These are phyloP conservation scores for Calephelis perditalis DNA, from an alignment of 2,888 invertebrate species.

Conservation along the genomic window DNA sequence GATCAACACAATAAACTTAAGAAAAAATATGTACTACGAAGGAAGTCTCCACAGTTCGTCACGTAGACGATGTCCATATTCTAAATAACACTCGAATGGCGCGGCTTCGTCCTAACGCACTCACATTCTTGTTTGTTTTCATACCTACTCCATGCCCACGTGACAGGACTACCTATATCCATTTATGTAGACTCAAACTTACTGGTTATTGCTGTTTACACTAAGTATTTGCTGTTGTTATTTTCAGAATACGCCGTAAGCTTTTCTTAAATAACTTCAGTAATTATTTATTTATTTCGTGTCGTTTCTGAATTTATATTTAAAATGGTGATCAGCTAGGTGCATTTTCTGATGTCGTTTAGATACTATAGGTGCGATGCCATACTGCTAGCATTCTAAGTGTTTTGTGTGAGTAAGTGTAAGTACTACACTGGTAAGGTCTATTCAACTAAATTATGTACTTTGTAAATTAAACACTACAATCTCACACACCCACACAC, in stretches of 20 bases:
- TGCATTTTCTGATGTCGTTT: too few relatives aligned
- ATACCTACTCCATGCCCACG: constrained; percentile 40
- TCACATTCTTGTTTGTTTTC: constrained; percentile 47
- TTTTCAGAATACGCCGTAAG: background rate
- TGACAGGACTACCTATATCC: constrained; percentile 48
- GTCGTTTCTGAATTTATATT: too few relatives aligned
- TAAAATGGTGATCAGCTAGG: too few relatives aligned
- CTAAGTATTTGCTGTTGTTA: background rate
- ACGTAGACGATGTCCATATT: constrained; percentile 66
- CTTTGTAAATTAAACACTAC: too few relatives aligned
- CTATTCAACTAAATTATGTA: too few relatives aligned
- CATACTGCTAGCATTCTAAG: too few relatives aligned
- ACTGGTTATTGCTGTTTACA: constrained; percentile 15
- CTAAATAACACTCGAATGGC: constrained; percentile 68
- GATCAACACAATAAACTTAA: background rate
- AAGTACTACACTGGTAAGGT: too few relatives aligned
- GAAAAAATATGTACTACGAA: constrained; percentile 16
- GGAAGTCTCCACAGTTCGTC: constrained; percentile 44
- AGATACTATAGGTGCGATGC: too few relatives aligned
- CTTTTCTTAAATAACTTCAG: too few relatives aligned
- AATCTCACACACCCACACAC: too few relatives aligned
- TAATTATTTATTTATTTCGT: too few relatives aligned
- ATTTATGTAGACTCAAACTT: constrained; percentile 21
- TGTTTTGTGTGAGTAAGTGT: too few relatives aligned
- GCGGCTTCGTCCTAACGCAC: constrained; percentile 51